A percentile compares a stretch with the other conserved stretches of the same genome.
phyloP scores from a whole-genome alignment of 2,888 invertebrate species.

The Therioaphis trifolii region DNA sequence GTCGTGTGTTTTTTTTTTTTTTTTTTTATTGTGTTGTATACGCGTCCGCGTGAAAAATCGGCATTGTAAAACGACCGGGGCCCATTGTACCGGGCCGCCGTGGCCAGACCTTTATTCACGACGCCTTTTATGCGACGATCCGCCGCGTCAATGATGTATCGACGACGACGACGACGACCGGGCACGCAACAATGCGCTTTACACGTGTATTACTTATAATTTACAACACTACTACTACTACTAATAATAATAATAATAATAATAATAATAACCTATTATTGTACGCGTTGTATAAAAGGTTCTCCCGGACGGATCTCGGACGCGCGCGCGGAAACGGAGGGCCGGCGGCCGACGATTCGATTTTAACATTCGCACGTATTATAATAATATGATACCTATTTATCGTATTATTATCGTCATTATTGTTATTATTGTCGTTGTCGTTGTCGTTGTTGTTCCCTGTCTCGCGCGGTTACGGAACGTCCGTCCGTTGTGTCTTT shows the following conservation, averaged over 20 bases:
- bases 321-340: constrained; percentile 13
- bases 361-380: constrained; percentile 12
- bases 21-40: too few relatives aligned
- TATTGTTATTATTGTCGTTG: too few relatives aligned
- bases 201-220: constrained; percentile 50
- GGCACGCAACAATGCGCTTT: constrained; percentile 8
- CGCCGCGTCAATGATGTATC: constrained; percentile 54
- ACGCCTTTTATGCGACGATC: constrained; percentile 27
- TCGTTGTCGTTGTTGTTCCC: too few relatives aligned
- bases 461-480: too few relatives aligned
- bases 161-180: constrained; percentile 31
- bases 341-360: too few relatives aligned
- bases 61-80: constrained; percentile 35
- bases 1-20: constrained; percentile 41
- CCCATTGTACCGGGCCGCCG: too few relatives aligned
- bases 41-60: constrained; percentile 48
- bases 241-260: too few relatives aligned
- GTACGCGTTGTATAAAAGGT: background rate
- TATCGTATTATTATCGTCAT: too few relatives aligned
- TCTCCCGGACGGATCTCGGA: background rate
- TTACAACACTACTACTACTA: too few relatives aligned
- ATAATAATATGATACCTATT: background rate
- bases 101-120: too few relatives aligned
- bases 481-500: too few relatives aligned
- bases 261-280: too few relatives aligned